A percentile compares a stretch with the other conserved stretches of the same genome.
phyloP scores from a whole-genome alignment of 1,140 invertebrate species.

The Caerostris darwini region DNA sequence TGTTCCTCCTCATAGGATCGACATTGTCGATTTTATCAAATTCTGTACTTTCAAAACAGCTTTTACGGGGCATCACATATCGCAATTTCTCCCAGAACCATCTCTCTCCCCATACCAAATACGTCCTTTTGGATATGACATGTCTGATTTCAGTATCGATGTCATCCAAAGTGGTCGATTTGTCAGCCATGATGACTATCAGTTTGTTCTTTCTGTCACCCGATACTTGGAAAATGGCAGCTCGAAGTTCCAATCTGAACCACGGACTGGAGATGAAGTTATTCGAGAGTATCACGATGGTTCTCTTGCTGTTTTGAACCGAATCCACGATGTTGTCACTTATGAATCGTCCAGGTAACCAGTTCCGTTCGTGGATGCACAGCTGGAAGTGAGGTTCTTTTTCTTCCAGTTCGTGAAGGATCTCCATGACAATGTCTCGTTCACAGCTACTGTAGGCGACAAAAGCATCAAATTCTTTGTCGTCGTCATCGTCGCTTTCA shows the following conservation, averaged over 20 bases:
- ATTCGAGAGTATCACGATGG: conserved; percentile 94
- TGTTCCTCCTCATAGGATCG: neutral
- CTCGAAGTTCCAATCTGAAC: conserved; percentile 92
- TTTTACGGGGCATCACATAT: conserved; percentile 80
- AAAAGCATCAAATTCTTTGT: conserved; percentile 90
- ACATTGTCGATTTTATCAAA: neutral
- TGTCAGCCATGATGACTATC: conserved; percentile 92
- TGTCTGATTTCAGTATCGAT: conserved; percentile 80
- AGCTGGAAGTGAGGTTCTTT: conserved; percentile 85
- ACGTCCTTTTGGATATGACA: conserved; percentile 81
- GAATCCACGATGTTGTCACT: conserved; percentile 94
- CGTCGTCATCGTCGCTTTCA: conserved; percentile 87
- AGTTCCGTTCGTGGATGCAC: conserved; percentile 95
- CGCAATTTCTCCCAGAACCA: conserved; percentile 82
- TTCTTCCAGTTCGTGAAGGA: conserved; percentile 85
- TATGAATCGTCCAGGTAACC: conserved; percentile 89
- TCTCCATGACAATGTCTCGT: conserved; percentile 85
- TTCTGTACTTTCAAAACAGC: neutral
- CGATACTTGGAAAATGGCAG: conserved; percentile 85
- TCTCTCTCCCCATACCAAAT: conserved; percentile 82
- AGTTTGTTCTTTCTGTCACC: conserved; percentile 82
- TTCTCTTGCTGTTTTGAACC: conserved; percentile 92
- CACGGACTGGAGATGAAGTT: conserved; percentile 96
- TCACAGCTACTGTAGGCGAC: conserved; percentile 91
- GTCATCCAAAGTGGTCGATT: conserved; percentile 81